Evolutionary conservation across 1,140 invertebrate species (phyloP), one percentile per base, ranked within the genome.

Genomic region (Physella acuta): DNA sequence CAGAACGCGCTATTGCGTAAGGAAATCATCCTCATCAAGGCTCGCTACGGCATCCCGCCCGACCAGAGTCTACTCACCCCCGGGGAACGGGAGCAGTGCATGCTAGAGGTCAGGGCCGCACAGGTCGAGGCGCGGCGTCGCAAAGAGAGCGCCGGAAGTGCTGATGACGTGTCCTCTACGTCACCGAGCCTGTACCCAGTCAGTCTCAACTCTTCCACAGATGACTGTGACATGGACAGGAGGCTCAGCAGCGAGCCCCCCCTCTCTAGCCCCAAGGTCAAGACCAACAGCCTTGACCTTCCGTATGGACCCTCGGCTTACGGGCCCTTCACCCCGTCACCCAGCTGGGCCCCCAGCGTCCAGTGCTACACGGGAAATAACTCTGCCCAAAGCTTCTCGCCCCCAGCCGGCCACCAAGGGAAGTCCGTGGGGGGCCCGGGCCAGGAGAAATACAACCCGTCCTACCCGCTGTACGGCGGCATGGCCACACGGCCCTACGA

Each of bases 1-100:
- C 94, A 97, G 81, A 97, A 97, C 81, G 92, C 94, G 78, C 90
- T 97, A 17, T 87, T 97, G 0, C 93, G 94, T 82, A 93, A 94
- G 0, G 94, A 97, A 77, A 85, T 97, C 5, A 91, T 92, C 70
- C 93, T 94, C 8, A 94, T 97, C 67, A 92, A 93, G 71, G 93
- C 96, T 70, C 95, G 96, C 78, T 97, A 92, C 78, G 94, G 94
- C 11, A 94, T 95, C 16, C 72, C 75, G 0, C 28, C 63, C 16
- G 72, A 76, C 4, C 70, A 72, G 20, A 72, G 70, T 39, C 26
- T 76, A 28, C 68, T 75, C 14, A 68, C 73, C 5, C 63, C 71
- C 8, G 71, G 71, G 26, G 71, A 75, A 49, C 55, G 56, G 1
- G 65, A 67, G 3, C 73, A 71, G 65, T 75, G 73, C 55, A 63